phyloP scores from a whole-genome alignment of 2,888 invertebrate species.

The Campaea margaritaria region DNA sequence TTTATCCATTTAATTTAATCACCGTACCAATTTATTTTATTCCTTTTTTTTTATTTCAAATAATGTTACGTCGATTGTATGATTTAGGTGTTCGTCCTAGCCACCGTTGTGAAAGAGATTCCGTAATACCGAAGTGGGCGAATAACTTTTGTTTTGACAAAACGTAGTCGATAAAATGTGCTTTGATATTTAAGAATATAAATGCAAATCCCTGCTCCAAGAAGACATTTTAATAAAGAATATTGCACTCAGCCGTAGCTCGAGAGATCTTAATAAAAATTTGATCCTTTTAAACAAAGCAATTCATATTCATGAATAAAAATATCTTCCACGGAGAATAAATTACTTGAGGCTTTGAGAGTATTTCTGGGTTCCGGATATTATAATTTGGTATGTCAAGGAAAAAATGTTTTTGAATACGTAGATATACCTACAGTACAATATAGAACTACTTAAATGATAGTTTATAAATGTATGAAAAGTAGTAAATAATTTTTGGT shows the following conservation, averaged over 20 bases:
- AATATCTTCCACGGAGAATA: slow-evolving; percentile 57
- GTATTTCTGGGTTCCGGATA: slow-evolving; percentile 21
- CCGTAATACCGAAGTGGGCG: too few species aligned
- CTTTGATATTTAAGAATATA: slow-evolving; percentile 5
- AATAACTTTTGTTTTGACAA: too few species aligned
- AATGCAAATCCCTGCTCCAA: slow-evolving; percentile 27
- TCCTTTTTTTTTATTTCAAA: too few species aligned
- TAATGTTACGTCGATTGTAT: too few species aligned
- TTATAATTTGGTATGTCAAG: slow-evolving; percentile 15
- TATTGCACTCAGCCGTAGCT: slow-evolving; percentile 39
- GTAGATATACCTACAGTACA: not conserved
- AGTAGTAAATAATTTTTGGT: too few species aligned
- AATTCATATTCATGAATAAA: slow-evolving; percentile 69
- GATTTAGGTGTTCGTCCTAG: too few species aligned
- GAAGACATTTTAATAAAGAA: slow-evolving; percentile 46
- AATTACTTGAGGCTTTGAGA: slow-evolving; percentile 38
- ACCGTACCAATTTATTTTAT: too few species aligned
- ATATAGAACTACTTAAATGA: too few species aligned
- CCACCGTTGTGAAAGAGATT: too few species aligned
- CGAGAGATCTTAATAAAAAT: slow-evolving; percentile 55
- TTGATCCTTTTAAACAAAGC: slow-evolving; percentile 64
- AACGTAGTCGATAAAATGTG: too few species aligned
- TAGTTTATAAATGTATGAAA: too few species aligned
- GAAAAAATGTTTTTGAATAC: slow-evolving; percentile 7
- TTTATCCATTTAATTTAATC: too few species aligned